Evolutionary conservation across 2,797 vertebrate species (phyloP).

Genomic region (Gymnocypris eckloni): DNA sequence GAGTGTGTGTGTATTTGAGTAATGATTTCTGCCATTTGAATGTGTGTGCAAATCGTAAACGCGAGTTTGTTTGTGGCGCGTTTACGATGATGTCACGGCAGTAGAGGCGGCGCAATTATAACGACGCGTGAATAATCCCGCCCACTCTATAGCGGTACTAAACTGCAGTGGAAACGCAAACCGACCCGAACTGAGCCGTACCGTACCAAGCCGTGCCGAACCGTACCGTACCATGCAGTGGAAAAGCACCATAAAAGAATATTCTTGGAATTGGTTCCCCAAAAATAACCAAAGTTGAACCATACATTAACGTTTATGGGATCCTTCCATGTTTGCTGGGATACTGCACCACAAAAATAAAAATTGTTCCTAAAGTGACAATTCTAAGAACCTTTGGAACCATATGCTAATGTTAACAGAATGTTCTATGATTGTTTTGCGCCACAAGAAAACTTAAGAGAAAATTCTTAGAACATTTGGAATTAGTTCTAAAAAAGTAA

Average conservation of each 20-base stretch:
- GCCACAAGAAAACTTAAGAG: not conserved
- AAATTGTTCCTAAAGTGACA: not conserved
- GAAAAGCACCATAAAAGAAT: not conserved
- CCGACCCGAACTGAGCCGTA: too few relatives aligned
- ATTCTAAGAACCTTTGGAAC: not conserved
- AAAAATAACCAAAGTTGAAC: not conserved
- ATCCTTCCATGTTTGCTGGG: too few relatives aligned
- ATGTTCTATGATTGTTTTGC: not conserved
- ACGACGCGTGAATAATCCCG: too few relatives aligned
- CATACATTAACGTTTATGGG: not conserved
- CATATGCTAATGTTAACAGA: not conserved
- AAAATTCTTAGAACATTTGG: not conserved
- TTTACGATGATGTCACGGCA: too few relatives aligned
- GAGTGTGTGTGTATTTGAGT: constrained; percentile 43
- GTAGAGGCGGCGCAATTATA: too few relatives aligned
- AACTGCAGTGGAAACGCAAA: too few relatives aligned
- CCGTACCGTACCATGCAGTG: too few relatives aligned
- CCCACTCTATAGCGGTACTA: too few relatives aligned
- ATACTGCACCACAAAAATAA: not conserved
- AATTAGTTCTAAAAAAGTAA: not conserved
- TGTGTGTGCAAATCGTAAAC: not conserved
- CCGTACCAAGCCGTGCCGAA: too few relatives aligned
- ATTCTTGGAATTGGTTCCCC: not conserved
- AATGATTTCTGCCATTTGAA: not conserved
- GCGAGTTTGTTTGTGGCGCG: too few relatives aligned